These are phyloP conservation scores for Hozukius guyotensis DNA, from an alignment of 2,797 vertebrate genomes.

Conservation along the genomic window DNA sequence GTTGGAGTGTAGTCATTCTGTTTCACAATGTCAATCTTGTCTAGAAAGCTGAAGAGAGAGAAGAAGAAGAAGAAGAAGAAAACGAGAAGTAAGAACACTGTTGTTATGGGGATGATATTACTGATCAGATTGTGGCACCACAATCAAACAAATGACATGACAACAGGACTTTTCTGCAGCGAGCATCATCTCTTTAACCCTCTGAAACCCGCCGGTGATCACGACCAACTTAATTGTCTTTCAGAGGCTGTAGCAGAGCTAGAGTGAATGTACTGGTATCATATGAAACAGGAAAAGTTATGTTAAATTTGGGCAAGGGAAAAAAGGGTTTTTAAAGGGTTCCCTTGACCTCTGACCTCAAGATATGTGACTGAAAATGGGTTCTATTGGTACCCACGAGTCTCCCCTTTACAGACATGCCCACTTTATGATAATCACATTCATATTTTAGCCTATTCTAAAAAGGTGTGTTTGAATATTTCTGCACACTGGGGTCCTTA, in stretches of 20 bases:
- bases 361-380: too few species aligned
- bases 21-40: conserved; percentile 90
- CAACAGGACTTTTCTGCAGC: background rate
- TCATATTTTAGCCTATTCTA: too few species aligned
- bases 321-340: too few species aligned
- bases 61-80: background rate
- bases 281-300: background rate
- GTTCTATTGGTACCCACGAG: rapidly evolving
- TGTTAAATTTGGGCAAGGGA: too few species aligned
- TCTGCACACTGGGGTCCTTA: too few species aligned
- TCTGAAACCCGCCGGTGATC: too few species aligned
- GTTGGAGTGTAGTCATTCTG: conserved; percentile 95
- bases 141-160: background rate
- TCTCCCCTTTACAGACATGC: too few species aligned
- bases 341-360: too few species aligned
- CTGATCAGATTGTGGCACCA: background rate
- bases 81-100: background rate
- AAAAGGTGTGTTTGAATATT: too few species aligned
- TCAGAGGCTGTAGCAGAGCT: too few species aligned
- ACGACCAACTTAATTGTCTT: too few species aligned
- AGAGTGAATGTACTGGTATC: background rate
- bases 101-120: background rate
- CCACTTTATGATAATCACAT: too few species aligned
- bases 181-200: background rate
- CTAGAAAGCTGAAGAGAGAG: conserved; percentile 75